These are phyloP conservation scores for Protobothrops flavoviridis DNA, from an alignment of 2,113 vertebrate species.

Conservation along the genomic window DNA sequence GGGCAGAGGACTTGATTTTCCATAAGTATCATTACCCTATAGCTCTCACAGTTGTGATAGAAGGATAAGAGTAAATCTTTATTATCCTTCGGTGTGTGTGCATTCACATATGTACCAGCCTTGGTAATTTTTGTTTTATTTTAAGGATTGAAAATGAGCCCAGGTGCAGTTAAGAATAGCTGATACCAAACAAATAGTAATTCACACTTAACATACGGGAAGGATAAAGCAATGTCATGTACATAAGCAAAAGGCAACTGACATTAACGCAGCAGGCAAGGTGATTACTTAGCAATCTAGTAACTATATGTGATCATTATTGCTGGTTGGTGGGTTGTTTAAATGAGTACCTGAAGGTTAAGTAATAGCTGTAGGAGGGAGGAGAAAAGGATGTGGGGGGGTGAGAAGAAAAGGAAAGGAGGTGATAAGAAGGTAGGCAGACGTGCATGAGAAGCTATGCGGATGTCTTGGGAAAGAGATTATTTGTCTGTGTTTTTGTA, in stretches of 20 bases:
- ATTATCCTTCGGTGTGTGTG: conserved; percentile 12
- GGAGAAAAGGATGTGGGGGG: conserved; percentile 44
- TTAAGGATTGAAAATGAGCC: conserved; percentile 38
- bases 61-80: conserved; percentile 15
- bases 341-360: conserved; percentile 73
- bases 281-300: conserved; percentile 67
- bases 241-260: conserved; percentile 71
- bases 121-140: conserved; percentile 39
- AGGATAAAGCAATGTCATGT: conserved; percentile 68
- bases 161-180: conserved; percentile 63
- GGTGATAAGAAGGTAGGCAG: conserved; percentile 59
- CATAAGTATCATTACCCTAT: not conserved
- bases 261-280: conserved; percentile 70
- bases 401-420: conserved; percentile 48
- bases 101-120: not conserved
- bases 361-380: conserved; percentile 64
- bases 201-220: conserved; percentile 50
- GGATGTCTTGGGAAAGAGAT: conserved; percentile 59
- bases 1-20: not conserved
- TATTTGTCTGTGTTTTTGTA: conserved; percentile 49
- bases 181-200: conserved; percentile 65
- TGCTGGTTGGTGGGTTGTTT: conserved; percentile 70
- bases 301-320: conserved; percentile 66
- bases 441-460: conserved; percentile 64
- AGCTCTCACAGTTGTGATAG: conserved; percentile 2